Base-by-base conservation (phyloP, 2,113 vertebrate species). In the Lasiurus cinereus region DNA sequence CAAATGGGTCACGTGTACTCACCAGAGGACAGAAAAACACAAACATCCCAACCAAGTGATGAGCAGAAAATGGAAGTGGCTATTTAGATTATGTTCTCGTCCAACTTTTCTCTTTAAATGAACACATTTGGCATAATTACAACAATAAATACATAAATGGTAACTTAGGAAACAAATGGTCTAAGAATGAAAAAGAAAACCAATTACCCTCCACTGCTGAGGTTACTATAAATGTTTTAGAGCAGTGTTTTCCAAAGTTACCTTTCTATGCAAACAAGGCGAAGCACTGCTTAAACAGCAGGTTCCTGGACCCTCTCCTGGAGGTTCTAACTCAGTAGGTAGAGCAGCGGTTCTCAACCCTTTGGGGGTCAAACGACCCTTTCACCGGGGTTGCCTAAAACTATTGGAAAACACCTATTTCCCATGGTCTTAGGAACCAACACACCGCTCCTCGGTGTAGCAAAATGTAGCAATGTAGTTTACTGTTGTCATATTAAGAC, bases 91-190 rank as follows among this genome's bases (percentile, higher is more conserved):
- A 91, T 31, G 16, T 79, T 50, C 77, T 66, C 69, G 33, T 91
- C 21, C 33, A 54, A 90, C 52, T 43, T 67, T 79, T 56, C 19
- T 69, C 76, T 89, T 77, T 67, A 76, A 83, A 83, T 66, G n/a
- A 79, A 69, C 31, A 94, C 74, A 93, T 93, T 82, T n/a, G 8
- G 24, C 66, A 1, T 83, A 76, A 83, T 93, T 82, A 78, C 29
- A 88, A 93, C 64, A 83, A 66, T 72, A 84, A 50, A 84, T 62
- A 93, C 80, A 69, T 24, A 85, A 77, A 84, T 59, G 29, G 31
- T 50, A 93, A 92, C n/a, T 90, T 54, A 13, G 69, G 36, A 94
- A 96, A 36, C 29, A 87, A 67, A 73, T 79, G 90, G 87, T 82
- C 62, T 8, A 10, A 78, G 50, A 91, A 89, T 18, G 16, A 52